phyloP scores from a whole-genome alignment of 1,140 invertebrate genomes.

The Saccostrea echinata region DNA sequence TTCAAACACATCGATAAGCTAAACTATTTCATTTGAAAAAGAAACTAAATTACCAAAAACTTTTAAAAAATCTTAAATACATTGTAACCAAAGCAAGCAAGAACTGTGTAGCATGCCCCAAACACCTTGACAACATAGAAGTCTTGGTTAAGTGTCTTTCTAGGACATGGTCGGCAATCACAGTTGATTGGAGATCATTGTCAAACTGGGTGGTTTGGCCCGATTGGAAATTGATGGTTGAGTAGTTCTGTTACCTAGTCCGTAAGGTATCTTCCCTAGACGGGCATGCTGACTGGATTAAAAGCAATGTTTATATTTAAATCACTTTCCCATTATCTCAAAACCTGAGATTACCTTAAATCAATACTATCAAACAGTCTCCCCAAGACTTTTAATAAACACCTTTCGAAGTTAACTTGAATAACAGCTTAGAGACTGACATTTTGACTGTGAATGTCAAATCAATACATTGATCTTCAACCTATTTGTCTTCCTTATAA shows the following conservation, averaged over 20 bases:
- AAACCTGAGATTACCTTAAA: slow-evolving; percentile 34
- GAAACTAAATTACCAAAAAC: neutral
- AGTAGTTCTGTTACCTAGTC: slow-evolving; percentile 18
- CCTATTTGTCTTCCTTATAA: neutral
- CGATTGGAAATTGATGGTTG: slow-evolving; percentile 25
- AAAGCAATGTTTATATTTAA: slow-evolving; percentile 40
- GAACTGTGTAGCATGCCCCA: neutral
- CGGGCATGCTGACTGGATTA: slow-evolving; percentile 20
- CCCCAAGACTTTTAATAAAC: slow-evolving; percentile 20
- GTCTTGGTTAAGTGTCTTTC: neutral
- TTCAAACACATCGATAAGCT: slow-evolving; percentile 8
- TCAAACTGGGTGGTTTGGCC: slow-evolving; percentile 4
- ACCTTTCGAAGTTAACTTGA: neutral
- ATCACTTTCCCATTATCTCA: slow-evolving; percentile 34
- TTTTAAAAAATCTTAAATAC: neutral
- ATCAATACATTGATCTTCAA: neutral
- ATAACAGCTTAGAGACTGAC: slow-evolving; percentile 21
- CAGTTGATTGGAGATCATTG: slow-evolving; percentile 15
- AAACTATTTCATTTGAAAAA: slow-evolving; percentile 12
- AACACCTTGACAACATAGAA: neutral
- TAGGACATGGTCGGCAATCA: slow-evolving; percentile 14
- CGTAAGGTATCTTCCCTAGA: neutral
- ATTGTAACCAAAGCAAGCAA: neutral
- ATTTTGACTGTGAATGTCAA: slow-evolving; percentile 18
- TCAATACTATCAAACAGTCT: slow-evolving; percentile 28